These are phyloP conservation scores for Rhinophrynus dorsalis DNA, from an alignment of 2,797 vertebrate genomes.

Conservation along the genomic window DNA sequence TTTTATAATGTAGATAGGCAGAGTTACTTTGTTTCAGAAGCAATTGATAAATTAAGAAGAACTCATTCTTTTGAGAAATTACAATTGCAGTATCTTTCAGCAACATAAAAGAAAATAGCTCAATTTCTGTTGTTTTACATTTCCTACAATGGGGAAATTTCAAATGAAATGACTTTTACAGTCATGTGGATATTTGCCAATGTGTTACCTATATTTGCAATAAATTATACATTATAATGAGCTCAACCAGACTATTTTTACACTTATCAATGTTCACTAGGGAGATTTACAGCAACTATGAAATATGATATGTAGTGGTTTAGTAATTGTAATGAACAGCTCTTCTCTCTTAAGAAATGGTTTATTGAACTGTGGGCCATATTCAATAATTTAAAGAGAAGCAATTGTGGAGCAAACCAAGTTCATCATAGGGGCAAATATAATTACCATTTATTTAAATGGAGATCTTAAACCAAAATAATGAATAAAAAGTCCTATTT, in stretches of 20 bases:
- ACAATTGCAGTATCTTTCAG: neutral
- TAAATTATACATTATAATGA: neutral
- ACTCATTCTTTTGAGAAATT: slow-evolving; percentile 3
- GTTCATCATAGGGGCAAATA: no score
- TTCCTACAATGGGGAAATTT: neutral
- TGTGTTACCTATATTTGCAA: neutral
- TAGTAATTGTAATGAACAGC: neutral
- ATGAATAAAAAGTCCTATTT: no score
- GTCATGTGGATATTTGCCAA: neutral
- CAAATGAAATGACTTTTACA: neutral
- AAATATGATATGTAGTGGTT: neutral
- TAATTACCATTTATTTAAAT: no score
- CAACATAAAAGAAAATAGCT: neutral
- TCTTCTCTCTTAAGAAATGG: neutral
- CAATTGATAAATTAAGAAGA: slow-evolving; percentile 9
- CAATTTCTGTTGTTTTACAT: neutral
- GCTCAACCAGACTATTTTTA: neutral
- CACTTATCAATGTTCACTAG: neutral
- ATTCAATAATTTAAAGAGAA: no score
- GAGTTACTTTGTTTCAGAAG: neutral
- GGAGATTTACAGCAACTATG: neutral
- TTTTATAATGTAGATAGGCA: slow-evolving; percentile 3
- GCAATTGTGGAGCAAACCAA: no score
- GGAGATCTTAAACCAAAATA: no score
- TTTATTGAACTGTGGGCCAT: neutral